Evolutionary conservation across 1,140 invertebrate species (phyloP).

Genomic region (Eciton burchellii): DNA sequence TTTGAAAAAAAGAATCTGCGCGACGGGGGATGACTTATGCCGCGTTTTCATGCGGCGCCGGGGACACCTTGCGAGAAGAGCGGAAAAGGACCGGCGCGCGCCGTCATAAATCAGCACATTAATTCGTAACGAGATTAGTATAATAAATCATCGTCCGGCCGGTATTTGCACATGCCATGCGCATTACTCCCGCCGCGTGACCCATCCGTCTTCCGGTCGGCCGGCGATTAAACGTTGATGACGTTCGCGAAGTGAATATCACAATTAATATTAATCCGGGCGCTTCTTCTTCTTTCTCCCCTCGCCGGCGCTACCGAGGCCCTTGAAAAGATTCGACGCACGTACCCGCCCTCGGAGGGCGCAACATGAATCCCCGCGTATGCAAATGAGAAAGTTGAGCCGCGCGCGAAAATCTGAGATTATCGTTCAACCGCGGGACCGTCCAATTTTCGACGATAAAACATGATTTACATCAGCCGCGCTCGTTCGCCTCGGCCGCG

Average conservation of each 20-base stretch:
- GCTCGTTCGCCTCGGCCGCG: not conserved
- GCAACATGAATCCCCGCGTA: not conserved
- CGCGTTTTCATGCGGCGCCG: slow-evolving; percentile 48
- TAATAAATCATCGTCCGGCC: slow-evolving; percentile 65
- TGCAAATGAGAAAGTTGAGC: not conserved
- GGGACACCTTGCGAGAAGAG: slow-evolving; percentile 44
- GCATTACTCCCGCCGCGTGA: slow-evolving; percentile 48
- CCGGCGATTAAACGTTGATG: slow-evolving; percentile 52
- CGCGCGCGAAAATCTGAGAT: not conserved
- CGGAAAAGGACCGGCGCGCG: slow-evolving; percentile 53
- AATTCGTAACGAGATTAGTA: slow-evolving; percentile 68
- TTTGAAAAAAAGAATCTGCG: slow-evolving; percentile 51
- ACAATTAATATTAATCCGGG: slow-evolving; percentile 56
- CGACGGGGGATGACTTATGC: slow-evolving; percentile 53
- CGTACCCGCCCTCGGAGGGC: not conserved
- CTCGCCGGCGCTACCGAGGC: not conserved
- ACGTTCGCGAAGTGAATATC: slow-evolving; percentile 59
- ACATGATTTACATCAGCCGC: not conserved
- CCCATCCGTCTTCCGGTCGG: slow-evolving; percentile 51
- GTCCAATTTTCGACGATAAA: slow-evolving; percentile 18
- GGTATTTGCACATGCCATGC: slow-evolving; percentile 39
- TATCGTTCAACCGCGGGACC: not conserved
- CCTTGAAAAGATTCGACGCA: not conserved
- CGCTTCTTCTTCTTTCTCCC: not conserved
- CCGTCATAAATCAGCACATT: slow-evolving; percentile 64